Base-by-base conservation (phyloP, 2,797 vertebrate species). In the Pseudochaenichthys georgianus region DNA sequence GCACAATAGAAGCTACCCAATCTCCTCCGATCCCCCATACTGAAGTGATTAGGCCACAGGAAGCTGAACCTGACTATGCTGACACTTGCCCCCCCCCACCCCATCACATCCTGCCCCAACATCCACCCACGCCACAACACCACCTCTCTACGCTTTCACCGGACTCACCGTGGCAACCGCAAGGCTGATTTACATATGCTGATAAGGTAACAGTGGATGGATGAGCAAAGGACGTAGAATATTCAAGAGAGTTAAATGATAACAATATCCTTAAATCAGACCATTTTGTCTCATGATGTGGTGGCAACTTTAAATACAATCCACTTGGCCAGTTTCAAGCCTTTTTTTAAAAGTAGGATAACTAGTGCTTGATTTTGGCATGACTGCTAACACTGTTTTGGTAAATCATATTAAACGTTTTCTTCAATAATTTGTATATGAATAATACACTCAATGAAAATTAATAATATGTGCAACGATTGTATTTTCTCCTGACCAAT, bases 41-140 rank as follows among this genome's bases (percentile, higher is more conserved):
- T 96, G 95, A 94, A 96, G 87, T 96, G 94, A 97, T 97, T 96
- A 96, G 86, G 88, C 90, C 80, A 92, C 94, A 96, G 96, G 95
- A 97, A 96, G 94, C 92, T 86, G 88, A 95, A 95, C 86, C 94
- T 96, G 96, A 96, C 95, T 91, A 93, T 89, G 90, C 88, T 95
- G 95, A 96, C 96, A 96, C 93, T 76, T 93, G 88, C 85, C 92
- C 81, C 81, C 92, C 91, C 74, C 70, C 54, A 7, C 34, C 7
- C 34, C 34, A 80, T 94, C 90, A 91, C 91, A 95, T 96, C 95
- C 95, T 95, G 94, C 83, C 89, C 91, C 79, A 62, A 82, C 83
- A 87, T 86, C 80, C 84, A 89, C 81, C 60, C 84, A 86, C 73
- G 78, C 74, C 67, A 80, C 50, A 66, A 88, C 61, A 82, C 79